Evolutionary conservation across 2,797 vertebrate species (phyloP), one percentile per base, ranked within the genome.

Genomic region (Pogonophryne albipinna): DNA sequence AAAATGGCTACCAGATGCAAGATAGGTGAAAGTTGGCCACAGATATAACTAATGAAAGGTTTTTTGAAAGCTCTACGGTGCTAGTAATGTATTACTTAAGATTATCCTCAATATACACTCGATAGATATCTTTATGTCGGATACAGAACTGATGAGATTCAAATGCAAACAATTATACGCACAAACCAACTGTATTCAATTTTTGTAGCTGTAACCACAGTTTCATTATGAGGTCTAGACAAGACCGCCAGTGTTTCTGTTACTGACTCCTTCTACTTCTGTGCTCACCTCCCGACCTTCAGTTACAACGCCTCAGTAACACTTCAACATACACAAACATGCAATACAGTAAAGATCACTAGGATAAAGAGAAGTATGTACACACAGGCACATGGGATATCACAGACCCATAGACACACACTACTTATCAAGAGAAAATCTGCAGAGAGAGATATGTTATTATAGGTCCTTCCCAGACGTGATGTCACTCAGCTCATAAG

Each of bases 1-100:
- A 89, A 38, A 93, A 94, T 94, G 80, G 84, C 82, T 89, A 85
- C 90, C 93, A 95, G 93, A 94, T 95, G 93, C 85, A 77, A 52
- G 46, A 57, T 58, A 56, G 74, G 87, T 87, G 81, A 88, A 87
- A 81, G 87, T 79, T 79, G 31, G 74, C 74, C 63, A 53, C 58
- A 71, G 68, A 68, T 51, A 80, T 74, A 56, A 16, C n/a, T 75
- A 55, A 56, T 27, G 2, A 58, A 71, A 56, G 42, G 51, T 62
- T 67, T 64, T 68, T 65, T 38, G 16, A 79, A 63, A 66, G 50
- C 69, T 71, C 10, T 49, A 38, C 69, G 23, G 66, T 58, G 31
- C 20, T 20, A 41, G 12, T 51, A 44, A 60, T 52, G 38, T 51
- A 23, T 61, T 45, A 13, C 52, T 38, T 72, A 66, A 42, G n/a